Conservation (phyloP, 2,113 vertebrate species). For the Coracopsis vasa region DNA sequence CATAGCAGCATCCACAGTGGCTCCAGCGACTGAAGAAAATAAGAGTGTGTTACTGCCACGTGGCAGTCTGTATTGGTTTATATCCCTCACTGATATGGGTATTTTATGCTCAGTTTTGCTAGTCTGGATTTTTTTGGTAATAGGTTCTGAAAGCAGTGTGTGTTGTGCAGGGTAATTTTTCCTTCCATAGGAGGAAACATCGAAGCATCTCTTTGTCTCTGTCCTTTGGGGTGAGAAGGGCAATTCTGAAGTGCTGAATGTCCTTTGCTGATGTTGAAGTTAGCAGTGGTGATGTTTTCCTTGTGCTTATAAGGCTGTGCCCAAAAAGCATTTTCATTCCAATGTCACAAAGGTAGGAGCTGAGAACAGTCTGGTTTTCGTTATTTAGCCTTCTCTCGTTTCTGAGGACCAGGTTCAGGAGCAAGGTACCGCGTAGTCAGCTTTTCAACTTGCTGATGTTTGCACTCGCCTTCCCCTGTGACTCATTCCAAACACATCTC, state of each 20-base stretch:
- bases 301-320: fast-evolving
- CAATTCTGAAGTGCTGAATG: not conserved
- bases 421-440: conserved; percentile 52
- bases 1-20: not conserved
- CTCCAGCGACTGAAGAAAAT: not conserved
- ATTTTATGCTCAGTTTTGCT: not conserved
- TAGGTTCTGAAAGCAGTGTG: not conserved
- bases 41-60: not conserved
- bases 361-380: not conserved
- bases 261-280: not conserved
- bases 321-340: not conserved
- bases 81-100: fast-evolving
- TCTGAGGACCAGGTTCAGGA: conserved; percentile 2
- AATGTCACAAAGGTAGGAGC: not conserved
- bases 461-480: conserved; percentile 67
- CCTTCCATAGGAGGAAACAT: not conserved
- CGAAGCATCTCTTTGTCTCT: not conserved
- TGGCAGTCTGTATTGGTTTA: not conserved
- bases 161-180: not conserved
- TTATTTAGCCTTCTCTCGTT: conserved; percentile 46
- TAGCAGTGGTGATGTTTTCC: not conserved
- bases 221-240: not conserved
- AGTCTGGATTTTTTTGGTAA: not conserved
- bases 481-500: conserved; percentile 71
- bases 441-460: conserved; percentile 67